Evolutionary conservation across 2,797 vertebrate species (phyloP).

Genomic region (Manis pentadactyla): DNA sequence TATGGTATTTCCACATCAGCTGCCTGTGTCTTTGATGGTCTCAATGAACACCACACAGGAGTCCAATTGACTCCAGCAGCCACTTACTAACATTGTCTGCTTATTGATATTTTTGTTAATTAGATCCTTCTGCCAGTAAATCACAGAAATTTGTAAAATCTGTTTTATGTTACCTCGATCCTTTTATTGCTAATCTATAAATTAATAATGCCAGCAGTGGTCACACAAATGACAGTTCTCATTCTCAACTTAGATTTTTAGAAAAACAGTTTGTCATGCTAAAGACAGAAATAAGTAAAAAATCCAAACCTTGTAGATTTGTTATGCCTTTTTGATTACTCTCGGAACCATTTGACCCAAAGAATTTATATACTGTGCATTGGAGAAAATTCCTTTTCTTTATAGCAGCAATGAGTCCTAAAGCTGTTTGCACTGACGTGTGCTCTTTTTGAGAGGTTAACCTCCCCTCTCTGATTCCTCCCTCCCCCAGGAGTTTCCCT

Average conservation of each 20-base stretch:
- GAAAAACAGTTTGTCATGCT: background rate
- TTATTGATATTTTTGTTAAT: constrained; percentile 14
- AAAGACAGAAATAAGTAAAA: background rate
- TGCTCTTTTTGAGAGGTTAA: background rate
- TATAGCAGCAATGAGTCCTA: background rate
- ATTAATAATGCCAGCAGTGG: background rate
- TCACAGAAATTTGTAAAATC: constrained; percentile 30
- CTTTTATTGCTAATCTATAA: background rate
- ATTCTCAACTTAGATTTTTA: background rate
- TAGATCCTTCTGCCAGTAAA: constrained; percentile 7
- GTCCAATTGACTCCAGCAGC: constrained; percentile 31
- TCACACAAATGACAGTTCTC: background rate
- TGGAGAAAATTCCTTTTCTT: constrained; percentile 9
- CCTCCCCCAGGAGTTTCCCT: background rate
- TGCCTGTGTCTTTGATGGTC: constrained; percentile 50
- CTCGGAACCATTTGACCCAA: background rate
- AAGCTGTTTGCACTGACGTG: background rate
- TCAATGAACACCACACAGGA: constrained; percentile 43
- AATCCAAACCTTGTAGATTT: background rate
- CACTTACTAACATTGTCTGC: constrained; percentile 58
- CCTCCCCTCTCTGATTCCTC: background rate
- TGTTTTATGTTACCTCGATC: background rate
- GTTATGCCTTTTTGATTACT: background rate
- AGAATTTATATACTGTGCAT: background rate
- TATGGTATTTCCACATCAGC: constrained; percentile 25